phyloP scores from a whole-genome alignment of 2,888 invertebrate genomes.

The Torymus auratus region DNA sequence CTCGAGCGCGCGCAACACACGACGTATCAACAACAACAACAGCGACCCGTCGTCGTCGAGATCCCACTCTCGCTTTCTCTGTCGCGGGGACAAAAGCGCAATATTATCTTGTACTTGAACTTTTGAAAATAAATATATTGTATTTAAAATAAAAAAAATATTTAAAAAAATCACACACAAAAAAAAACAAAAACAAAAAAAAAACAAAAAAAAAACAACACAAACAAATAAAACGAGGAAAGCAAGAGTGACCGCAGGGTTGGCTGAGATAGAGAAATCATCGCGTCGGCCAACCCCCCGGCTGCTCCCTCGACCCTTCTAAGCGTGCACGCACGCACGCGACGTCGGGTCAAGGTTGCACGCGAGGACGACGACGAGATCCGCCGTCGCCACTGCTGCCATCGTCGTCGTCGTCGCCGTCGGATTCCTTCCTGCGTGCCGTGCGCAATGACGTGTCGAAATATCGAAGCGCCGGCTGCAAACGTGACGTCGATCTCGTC shows the following conservation, averaged over 20 bases:
- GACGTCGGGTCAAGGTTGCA: slow-evolving; percentile 52
- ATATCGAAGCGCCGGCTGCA: slow-evolving; percentile 47
- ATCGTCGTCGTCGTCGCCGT: no score
- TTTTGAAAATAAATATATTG: slow-evolving; percentile 16
- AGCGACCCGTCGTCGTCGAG: not conserved
- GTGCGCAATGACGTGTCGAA: slow-evolving; percentile 59
- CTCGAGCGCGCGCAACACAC: no score
- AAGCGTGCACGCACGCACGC: not conserved
- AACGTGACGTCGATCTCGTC: slow-evolving; percentile 39
- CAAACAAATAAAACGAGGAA: slow-evolving; percentile 60
- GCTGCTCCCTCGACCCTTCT: no score
- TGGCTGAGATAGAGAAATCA: no score
- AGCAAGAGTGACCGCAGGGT: slow-evolving; percentile 27
- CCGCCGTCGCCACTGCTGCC: no score
- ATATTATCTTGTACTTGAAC: slow-evolving; percentile 21
- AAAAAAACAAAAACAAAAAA: slow-evolving; percentile 53
- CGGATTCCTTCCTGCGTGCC: slow-evolving; percentile 50
- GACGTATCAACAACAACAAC: no score
- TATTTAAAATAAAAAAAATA: slow-evolving; percentile 38
- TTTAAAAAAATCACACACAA: slow-evolving; percentile 39
- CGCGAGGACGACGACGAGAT: not conserved
- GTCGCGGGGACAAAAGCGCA: not conserved
- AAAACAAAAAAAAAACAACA: slow-evolving; percentile 58
- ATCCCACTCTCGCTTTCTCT: not conserved
- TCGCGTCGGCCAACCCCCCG: no score